phyloP scores from a whole-genome alignment of 2,888 invertebrate genomes.

The Drosophila pseudotalamancana region DNA sequence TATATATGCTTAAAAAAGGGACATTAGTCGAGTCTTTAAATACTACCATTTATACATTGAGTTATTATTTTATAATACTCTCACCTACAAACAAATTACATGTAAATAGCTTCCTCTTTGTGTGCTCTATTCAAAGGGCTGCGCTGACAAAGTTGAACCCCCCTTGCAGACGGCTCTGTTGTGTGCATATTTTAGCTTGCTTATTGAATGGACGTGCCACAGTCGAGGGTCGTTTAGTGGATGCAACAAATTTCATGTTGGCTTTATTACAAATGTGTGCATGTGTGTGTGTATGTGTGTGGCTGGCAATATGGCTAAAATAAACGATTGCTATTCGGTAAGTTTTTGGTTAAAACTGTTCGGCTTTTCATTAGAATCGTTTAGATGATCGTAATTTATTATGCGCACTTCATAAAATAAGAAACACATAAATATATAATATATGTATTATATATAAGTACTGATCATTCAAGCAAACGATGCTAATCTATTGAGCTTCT shows the following conservation, averaged over 20 bases:
- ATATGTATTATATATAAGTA: too few relatives aligned
- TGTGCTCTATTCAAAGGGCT: too few relatives aligned
- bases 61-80: too few relatives aligned
- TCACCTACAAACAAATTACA: too few relatives aligned
- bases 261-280: constrained; percentile 57
- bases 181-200: constrained; percentile 65
- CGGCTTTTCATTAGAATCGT: constrained; percentile 60
- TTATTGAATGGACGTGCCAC: constrained; percentile 62
- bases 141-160: not conserved
- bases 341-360: constrained; percentile 40
- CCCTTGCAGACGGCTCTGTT: constrained; percentile 7
- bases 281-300: constrained; percentile 7
- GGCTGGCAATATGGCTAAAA: constrained; percentile 25
- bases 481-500: too few relatives aligned
- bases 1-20: too few relatives aligned
- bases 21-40: too few relatives aligned
- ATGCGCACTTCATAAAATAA: too few relatives aligned
- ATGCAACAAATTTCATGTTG: constrained; percentile 62
- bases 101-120: too few relatives aligned
- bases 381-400: constrained; percentile 34
- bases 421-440: too few relatives aligned
- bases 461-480: too few relatives aligned
- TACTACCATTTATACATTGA: too few relatives aligned
- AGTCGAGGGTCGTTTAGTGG: constrained; percentile 41
- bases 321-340: constrained; percentile 55